phyloP scores from a whole-genome alignment of 2,113 vertebrate genomes.

The Atrichornis clamosus region DNA sequence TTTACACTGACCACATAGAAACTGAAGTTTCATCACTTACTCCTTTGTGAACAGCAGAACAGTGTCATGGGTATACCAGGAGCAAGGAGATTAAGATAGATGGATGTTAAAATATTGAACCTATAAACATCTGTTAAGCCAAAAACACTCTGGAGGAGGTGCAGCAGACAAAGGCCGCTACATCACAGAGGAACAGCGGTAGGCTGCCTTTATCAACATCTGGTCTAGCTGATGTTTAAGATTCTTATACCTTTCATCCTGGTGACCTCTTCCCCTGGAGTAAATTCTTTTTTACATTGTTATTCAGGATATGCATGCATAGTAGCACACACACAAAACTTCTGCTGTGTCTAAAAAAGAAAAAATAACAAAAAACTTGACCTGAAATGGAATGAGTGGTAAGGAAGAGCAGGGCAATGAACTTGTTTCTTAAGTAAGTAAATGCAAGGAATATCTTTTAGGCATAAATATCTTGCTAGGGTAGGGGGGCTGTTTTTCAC shows the following conservation, averaged over 20 bases:
- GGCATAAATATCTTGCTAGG: not conserved
- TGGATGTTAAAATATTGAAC: slow-evolving; percentile 28
- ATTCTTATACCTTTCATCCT: slow-evolving; percentile 12
- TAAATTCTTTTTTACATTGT: not conserved
- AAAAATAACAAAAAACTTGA: not conserved
- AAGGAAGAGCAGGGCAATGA: not conserved
- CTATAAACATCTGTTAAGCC: slow-evolving; percentile 51
- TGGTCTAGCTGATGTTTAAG: slow-evolving; percentile 28
- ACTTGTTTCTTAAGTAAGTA: not conserved
- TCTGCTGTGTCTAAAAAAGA: not conserved
- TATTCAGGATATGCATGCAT: not conserved
- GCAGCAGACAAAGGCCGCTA: not conserved
- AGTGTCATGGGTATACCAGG: not conserved
- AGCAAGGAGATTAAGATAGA: slow-evolving; percentile 49
- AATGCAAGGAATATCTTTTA: not conserved
- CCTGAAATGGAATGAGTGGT: not conserved
- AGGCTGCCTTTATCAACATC: slow-evolving; percentile 32
- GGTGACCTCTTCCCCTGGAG: slow-evolving; percentile 11
- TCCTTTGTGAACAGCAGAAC: not conserved
- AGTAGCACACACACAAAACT: not conserved
- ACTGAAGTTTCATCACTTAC: not conserved
- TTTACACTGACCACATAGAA: not conserved
- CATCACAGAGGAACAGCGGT: not conserved
- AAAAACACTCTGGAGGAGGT: slow-evolving; percentile 34
- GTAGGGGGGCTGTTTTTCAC: not conserved